These are phyloP conservation scores for Portunus trituberculatus DNA, from an alignment of 1,140 invertebrate species.

Conservation along the genomic window DNA sequence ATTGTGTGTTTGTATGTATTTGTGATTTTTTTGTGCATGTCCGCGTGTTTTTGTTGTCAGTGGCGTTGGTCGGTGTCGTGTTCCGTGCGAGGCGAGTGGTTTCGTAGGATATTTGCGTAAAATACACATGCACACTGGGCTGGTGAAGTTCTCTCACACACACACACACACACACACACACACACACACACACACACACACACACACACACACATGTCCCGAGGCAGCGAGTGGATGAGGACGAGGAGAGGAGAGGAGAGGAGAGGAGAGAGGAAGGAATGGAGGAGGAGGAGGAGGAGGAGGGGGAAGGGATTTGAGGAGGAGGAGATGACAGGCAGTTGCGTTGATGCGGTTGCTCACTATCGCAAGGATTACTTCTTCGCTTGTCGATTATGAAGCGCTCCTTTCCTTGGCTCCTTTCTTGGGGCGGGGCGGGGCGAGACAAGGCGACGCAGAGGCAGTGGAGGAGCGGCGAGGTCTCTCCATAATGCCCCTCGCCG, in stretches of 20 bases:
- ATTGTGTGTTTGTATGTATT: neutral
- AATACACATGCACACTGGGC: neutral
- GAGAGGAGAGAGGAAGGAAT: neutral
- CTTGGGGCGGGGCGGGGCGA: neutral
- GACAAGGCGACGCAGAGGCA: neutral
- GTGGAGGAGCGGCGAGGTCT: neutral
- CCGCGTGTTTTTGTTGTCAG: neutral
- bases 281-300: neutral
- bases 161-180: conserved; percentile 23
- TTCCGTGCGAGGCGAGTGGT: neutral
- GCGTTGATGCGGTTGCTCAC: neutral
- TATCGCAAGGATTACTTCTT: neutral
- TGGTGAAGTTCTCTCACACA: neutral
- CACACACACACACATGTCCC: conserved; percentile 24
- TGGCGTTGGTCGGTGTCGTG: neutral
- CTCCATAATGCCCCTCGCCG: conserved; percentile 25
- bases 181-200: conserved; percentile 61
- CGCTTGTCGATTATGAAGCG: neutral
- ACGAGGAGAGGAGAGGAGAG: neutral
- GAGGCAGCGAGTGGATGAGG: neutral
- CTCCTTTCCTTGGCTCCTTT: neutral
- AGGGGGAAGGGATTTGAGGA: neutral
- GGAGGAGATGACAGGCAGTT: neutral
- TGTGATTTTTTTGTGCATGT: neutral
- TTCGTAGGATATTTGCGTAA: neutral